phyloP scores from a whole-genome alignment of 2,888 invertebrate genomes.

The Tachina grossa region DNA sequence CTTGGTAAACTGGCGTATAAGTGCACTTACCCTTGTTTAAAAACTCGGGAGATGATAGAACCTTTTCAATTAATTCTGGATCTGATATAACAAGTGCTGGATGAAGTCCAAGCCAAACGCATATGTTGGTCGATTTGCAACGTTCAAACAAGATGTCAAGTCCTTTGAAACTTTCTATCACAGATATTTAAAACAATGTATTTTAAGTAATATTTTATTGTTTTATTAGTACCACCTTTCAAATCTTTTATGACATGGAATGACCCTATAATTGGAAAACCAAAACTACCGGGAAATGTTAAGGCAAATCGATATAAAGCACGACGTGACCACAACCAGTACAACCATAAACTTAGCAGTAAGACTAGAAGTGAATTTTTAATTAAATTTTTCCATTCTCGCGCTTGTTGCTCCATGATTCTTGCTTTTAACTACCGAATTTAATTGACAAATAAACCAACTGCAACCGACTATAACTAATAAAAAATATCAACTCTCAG shows the following conservation, averaged over 20 bases:
- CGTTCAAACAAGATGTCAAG: slow-evolving; percentile 39
- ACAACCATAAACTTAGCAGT: slow-evolving; percentile 58
- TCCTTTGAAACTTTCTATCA: not conserved
- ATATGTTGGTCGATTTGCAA: slow-evolving; percentile 54
- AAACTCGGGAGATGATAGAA: slow-evolving; percentile 70
- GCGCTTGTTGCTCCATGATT: too few relatives aligned
- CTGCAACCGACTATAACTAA: too few relatives aligned
- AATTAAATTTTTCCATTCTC: too few relatives aligned
- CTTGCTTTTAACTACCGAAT: too few relatives aligned
- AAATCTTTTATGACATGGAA: slow-evolving; percentile 28
- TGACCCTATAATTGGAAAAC: slow-evolving; percentile 60
- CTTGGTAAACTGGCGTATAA: slow-evolving; percentile 42
- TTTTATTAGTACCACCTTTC: slow-evolving; percentile 35
- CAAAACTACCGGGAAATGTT: slow-evolving; percentile 59
- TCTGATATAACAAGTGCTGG: slow-evolving; percentile 70
- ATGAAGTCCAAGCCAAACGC: slow-evolving; percentile 69
- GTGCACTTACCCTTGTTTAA: slow-evolving; percentile 66
- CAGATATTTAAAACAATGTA: not conserved
- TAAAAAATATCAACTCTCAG: too few relatives aligned
- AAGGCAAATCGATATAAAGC: slow-evolving; percentile 60
- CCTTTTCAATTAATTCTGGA: slow-evolving; percentile 68
- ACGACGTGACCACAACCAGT: slow-evolving; percentile 67
- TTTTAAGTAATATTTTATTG: not conserved
- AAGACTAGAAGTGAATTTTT: not conserved
- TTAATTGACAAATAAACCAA: too few relatives aligned